Evolutionary conservation across 2,797 vertebrate species (phyloP), one percentile per base, ranked within the genome.

Genomic region (Cygnus olor): DNA sequence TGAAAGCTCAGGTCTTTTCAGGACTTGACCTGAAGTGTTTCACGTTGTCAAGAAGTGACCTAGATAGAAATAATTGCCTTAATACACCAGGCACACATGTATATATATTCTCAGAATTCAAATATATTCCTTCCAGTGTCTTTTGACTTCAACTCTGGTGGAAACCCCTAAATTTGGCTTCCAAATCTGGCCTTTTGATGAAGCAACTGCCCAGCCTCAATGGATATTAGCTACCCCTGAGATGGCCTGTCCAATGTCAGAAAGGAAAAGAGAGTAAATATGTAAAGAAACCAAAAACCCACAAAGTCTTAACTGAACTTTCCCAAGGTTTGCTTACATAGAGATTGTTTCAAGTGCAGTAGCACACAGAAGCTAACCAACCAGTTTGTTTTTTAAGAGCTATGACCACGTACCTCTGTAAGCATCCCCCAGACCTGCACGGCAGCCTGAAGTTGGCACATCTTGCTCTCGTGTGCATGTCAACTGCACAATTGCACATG

Each of bases 1-100:
- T 79, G 61, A 79, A 79, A 79, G n/a, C 14, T 47, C 56, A 69
- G 19, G 16, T 42, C n/a, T 73, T 83, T 53, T 64, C 44, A 64
- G 49, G 63, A 63, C 36, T 47, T 57, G 32, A 19, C 51, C 56
- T 44, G 36, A 68, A 61, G 13, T 17, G 61, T 61, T 89, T 82
- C 44, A n/a, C 78, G 14, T 17, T 27, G 9, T 57, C 17, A 57
- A 80, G 51, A 64, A 61, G 14, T 9, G 25, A 63, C 54, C 49
- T 72, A 40, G 36, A 28, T 17, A 82, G 58, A 77, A 80, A 60
- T 51, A 73, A 63, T 11, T 79, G n/a, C 56, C n/a, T 44, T 73
- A 57, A 28, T 20, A 40, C 40, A 57, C 45, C 1, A 1, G 30
- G 60, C 9, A 54, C 22, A 58, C 1, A 0, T 2, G 3, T 47